Evolutionary conservation across 2,113 vertebrate genomes (phyloP).

Genomic region (Gopherus flavomarginatus): DNA sequence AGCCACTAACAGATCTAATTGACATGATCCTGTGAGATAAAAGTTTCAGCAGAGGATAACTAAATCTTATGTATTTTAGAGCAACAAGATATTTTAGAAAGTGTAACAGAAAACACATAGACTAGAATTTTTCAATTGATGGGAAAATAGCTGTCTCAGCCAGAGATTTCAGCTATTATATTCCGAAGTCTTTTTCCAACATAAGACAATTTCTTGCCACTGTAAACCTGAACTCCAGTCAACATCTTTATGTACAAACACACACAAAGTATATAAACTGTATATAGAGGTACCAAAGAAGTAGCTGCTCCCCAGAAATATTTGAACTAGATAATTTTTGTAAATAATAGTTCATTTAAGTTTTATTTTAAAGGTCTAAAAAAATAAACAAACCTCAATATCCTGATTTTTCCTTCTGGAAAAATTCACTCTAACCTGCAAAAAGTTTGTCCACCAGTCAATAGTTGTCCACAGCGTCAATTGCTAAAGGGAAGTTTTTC

Average conservation of each 20-base stretch:
- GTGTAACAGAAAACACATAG: not conserved
- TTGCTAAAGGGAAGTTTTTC: not conserved
- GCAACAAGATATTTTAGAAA: not conserved
- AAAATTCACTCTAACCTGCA: not conserved
- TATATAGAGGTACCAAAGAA: constrained; percentile 19
- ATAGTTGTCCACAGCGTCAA: not conserved
- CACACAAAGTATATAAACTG: not conserved
- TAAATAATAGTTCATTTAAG: constrained; percentile 27
- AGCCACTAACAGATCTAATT: not conserved
- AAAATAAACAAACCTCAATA: not conserved
- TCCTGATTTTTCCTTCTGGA: not conserved
- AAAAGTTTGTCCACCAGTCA: not conserved
- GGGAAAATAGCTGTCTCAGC: not conserved
- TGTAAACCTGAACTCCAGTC: not conserved
- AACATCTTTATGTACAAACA: not conserved
- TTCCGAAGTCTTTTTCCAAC: not conserved
- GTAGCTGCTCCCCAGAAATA: constrained; percentile 28
- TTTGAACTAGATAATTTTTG: not conserved
- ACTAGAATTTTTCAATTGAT: not conserved
- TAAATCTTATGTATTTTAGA: not conserved
- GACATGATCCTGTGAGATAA: not conserved
- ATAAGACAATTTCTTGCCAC: not conserved
- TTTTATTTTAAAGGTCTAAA: constrained; percentile 2
- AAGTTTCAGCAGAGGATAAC: not conserved
- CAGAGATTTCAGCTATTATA: not conserved